Base-by-base conservation (phyloP, 2,113 vertebrate genomes). In the Oncorhynchus gorbuscha region DNA sequence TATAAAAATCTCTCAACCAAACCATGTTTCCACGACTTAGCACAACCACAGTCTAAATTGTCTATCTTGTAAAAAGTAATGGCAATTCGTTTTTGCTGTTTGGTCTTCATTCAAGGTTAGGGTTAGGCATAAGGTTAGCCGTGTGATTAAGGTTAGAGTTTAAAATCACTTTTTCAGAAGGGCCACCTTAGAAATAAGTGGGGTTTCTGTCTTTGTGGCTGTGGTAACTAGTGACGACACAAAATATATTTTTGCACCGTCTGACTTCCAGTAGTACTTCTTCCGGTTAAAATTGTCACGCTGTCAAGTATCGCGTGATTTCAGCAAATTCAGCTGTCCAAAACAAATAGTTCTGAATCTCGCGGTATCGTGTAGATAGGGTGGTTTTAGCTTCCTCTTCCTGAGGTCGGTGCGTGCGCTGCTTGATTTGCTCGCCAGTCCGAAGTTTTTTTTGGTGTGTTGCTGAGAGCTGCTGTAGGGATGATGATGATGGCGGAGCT, bases 401-500 rank as follows among this genome's bases (percentile, higher is more conserved):
- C 88, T 28, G 76, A 77, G 87, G 78, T 84, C 85, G 89, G 87
- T 90, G 92, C 91, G 91, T 93, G 92, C 39, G 9, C 84, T 77
- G 76, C 14, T 84, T 51, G 74, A 79, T 85, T 78, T 79, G 77
- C 72, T 78, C 72, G 85, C 76, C 75, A 69, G 81, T 85, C 59
- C 8, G 16, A 22, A 13, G 3, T 81, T 76, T 85, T 84, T 83
- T 85, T 62, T 83, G 87, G 87, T 84, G 90, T 89, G 88, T 84
- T 86, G 91, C 89, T 87, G 89, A 45, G 39, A 89, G 93, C 91
- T 89, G 89, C 91, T 85, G 91, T 83, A 91, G 89, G 91, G 90
- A 91, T 87, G 93, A 93, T 91, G 92, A 93, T 92, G 91, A 96
- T 96, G 96, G 96, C 95, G 95, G 96, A 97, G 94, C 93, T 96